Base-by-base conservation (phyloP, 2,888 invertebrate genomes). In the Galerucella nymphaeae region DNA sequence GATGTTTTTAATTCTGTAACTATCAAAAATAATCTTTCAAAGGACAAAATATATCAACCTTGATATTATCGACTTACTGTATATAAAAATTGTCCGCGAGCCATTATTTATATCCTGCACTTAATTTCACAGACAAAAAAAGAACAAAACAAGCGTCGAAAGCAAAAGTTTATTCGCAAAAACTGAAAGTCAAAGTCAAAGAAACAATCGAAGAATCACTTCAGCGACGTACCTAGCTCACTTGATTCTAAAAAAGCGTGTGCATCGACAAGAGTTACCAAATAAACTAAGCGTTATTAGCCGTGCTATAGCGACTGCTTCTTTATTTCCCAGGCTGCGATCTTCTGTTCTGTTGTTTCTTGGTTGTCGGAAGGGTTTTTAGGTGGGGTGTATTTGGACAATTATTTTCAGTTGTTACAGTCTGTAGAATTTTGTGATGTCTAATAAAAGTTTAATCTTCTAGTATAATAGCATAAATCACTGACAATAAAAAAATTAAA, bases 221-320 rank as follows among this genome's bases (percentile, higher is more conserved):
- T 70, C 48, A 65, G 57, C 66, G 71, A 66, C 71, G 48, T 30
- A 73, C 67, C 75, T 67, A 61, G 70, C 71, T 75, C 70, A 76
- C 72, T 71, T 72, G 75, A 71, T 75, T 67, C 70, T 78, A 82
- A 83, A 82, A 84, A 81, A 82, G 82, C 83, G 84, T 85, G 84
- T 82, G 84, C 83, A 84, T 85, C 84, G 82, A 78, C 79, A 82
- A 81, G 77, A 82, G 83, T 82, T 83, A 82, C 83, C 84, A 84
- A 85, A 85, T 84, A 84, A 82, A 85, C 84, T 85, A 84, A 85
- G 79, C 82, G 81, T 80, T 77, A 80, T 80, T 80, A 76, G 79
- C 76, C 73, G 71, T 71, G 75, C 78, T 59, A 79, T 80, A 45
- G 8, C 48, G 79, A 80, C 81, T 77, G 83, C 84, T 84, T 84